phyloP scores from a whole-genome alignment of 2,888 invertebrate genomes.

The Tricholauxania praeusta region DNA sequence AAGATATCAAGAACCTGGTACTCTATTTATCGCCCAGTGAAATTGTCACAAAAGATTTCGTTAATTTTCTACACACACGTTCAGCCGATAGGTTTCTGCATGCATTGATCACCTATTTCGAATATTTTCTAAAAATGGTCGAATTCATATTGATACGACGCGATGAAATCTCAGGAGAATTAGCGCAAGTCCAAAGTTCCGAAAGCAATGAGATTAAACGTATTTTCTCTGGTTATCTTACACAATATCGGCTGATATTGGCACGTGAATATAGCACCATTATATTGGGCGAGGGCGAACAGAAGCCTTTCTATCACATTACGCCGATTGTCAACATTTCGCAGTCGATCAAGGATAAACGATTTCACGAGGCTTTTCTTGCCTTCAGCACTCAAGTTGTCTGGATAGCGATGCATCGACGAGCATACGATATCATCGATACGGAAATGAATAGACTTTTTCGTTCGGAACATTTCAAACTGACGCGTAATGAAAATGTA shows the following conservation, averaged over 20 bases:
- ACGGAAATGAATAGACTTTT: constrained; percentile 64
- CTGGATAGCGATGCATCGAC: constrained; percentile 64
- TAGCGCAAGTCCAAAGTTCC: constrained; percentile 58
- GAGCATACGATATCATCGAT: constrained; percentile 60
- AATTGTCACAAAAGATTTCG: constrained; percentile 54
- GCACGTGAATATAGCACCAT: constrained; percentile 64
- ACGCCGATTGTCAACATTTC: constrained; percentile 58
- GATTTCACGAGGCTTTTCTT: constrained; percentile 61
- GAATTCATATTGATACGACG: constrained; percentile 63
- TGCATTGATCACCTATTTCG: constrained; percentile 64
- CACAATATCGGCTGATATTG: constrained; percentile 62
- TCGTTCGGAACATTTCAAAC: constrained; percentile 63
- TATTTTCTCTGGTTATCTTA: constrained; percentile 58
- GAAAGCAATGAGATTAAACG: constrained; percentile 59
- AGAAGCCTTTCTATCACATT: constrained; percentile 60
- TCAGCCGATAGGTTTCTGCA: constrained; percentile 59
- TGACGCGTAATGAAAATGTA: constrained; percentile 50
- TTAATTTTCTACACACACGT: constrained; percentile 61
- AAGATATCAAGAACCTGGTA: constrained; percentile 63
- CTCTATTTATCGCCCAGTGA: constrained; percentile 60
- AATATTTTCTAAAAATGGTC: constrained; percentile 63
- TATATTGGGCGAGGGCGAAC: constrained; percentile 57
- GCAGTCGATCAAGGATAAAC: constrained; percentile 54
- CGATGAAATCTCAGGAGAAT: constrained; percentile 58
- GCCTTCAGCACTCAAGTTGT: constrained; percentile 60